phyloP scores from a whole-genome alignment of 2,113 vertebrate species.

The Nothocercus julius region DNA sequence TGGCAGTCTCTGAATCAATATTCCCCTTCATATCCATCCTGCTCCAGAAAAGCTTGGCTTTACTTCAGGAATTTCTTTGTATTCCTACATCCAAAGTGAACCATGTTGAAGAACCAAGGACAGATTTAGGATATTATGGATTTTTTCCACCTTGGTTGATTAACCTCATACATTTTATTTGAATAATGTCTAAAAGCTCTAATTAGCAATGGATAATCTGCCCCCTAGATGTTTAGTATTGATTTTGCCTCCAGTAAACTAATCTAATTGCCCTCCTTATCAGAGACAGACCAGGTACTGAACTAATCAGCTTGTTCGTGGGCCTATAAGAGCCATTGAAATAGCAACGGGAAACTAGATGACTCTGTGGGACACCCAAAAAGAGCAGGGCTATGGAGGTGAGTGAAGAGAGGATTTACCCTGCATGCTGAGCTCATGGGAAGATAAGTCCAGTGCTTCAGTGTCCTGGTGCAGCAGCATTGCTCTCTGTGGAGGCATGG shows the following conservation, averaged over 20 bases:
- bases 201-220: constrained; percentile 77
- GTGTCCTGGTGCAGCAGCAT: rapidly evolving
- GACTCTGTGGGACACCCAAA: background rate
- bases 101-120: constrained; percentile 47
- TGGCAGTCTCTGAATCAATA: rapidly evolving
- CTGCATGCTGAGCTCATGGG: rapidly evolving
- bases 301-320: background rate
- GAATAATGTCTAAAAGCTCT: constrained; percentile 77
- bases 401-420: background rate
- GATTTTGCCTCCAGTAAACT: constrained; percentile 76
- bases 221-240: constrained; percentile 71
- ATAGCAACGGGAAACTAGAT: background rate
- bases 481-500: rapidly evolving
- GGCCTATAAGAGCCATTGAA: background rate
- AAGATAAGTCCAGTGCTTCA: background rate
- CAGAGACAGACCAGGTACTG: constrained; percentile 13
- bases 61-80: background rate
- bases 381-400: background rate
- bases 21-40: background rate
- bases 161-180: constrained; percentile 71
- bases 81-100: constrained; percentile 53
- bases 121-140: constrained; percentile 67
- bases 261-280: constrained; percentile 75
- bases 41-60: background rate
- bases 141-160: constrained; percentile 74